Base-by-base conservation (phyloP, 2,888 invertebrate species). In the Trichopria drosophilae region DNA sequence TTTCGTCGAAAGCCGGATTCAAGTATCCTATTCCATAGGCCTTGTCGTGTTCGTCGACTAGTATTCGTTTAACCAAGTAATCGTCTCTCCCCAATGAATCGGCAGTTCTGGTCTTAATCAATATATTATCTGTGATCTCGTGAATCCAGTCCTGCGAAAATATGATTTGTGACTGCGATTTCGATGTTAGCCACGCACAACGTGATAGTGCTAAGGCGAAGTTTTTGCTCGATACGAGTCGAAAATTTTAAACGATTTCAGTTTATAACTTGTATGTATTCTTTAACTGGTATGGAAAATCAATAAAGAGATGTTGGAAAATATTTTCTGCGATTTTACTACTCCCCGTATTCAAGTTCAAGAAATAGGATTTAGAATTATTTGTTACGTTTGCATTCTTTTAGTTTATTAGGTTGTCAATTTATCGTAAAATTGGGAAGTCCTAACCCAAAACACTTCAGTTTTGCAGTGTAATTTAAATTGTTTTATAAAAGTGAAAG, bases 71-170 rank as follows among this genome's bases (percentile, higher is more conserved):
- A 48, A 50, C 53, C 37, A 51, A 60, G 36, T 43, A 49, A 68
- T 64, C 68, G 68, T 75, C 73, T 75, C 73, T 72, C 71, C 72
- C 76, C 71, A 67, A 68, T 53, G 58, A 62, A 53, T 67, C 68
- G 58, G 59, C 60, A 62, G 62, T 42, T 53, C 66, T 65, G 67
- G 61, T 66, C 61, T 63, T 68, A 65, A 70, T 62, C 64, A 71
- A 67, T 42, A 71, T 65, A 67, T 64, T 70, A 63, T 72, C 73
- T 63, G 67, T 70, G 63, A 70, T 71, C 66, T 66, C 69, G 69
- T 68, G 68, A 68, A 72, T 74, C 71, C 75, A 71, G 62, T 65
- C 76, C 76, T 76, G 76, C 61, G 75, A 75, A 75, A 72, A 73
- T 56, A 72, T 60, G 65, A 67, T 57, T 59, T 55, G 39, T 61